A percentile compares a stretch with the other conserved stretches of the same genome.
phyloP scores from a whole-genome alignment of 2,888 invertebrate genomes.

The Zhuqinia jingwanae region DNA sequence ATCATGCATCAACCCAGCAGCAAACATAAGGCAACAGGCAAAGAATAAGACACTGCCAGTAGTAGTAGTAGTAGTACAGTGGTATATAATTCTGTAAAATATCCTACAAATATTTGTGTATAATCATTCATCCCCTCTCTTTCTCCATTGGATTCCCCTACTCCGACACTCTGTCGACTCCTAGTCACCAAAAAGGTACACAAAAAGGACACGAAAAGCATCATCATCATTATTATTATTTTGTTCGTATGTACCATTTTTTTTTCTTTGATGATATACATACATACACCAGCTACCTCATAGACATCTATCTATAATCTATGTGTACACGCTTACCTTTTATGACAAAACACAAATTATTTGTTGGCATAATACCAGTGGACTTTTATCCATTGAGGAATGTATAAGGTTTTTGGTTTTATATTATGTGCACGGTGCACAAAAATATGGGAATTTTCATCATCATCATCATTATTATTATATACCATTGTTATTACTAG shows the following conservation, averaged over 20 bases:
- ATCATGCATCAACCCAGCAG: too few relatives aligned
- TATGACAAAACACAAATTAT: background rate
- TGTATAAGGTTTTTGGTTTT: background rate
- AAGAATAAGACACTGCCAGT: too few relatives aligned
- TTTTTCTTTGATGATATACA: too few relatives aligned
- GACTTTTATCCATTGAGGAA: conserved; percentile 3
- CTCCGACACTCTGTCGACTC: conserved; percentile 29
- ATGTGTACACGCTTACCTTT: too few relatives aligned
- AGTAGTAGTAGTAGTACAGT: too few relatives aligned
- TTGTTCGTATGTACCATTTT: background rate
- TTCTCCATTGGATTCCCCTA: background rate
- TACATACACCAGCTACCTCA: background rate
- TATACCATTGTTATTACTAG: background rate
- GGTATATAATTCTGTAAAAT: background rate
- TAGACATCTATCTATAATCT: too few relatives aligned
- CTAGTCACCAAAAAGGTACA: conserved; percentile 18
- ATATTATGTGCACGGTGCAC: background rate
- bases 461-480: conserved; percentile 21
- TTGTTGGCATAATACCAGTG: conserved; percentile 4
- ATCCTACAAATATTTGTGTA: conserved; percentile 17
- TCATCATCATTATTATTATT: background rate
- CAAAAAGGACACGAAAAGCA: conserved; percentile 13
- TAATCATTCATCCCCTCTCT: conserved; percentile 38
- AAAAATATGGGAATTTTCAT: background rate
- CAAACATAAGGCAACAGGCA: background rate